phyloP scores from a whole-genome alignment of 1,140 invertebrate species.

The Diachasmimorpha longicaudata region DNA sequence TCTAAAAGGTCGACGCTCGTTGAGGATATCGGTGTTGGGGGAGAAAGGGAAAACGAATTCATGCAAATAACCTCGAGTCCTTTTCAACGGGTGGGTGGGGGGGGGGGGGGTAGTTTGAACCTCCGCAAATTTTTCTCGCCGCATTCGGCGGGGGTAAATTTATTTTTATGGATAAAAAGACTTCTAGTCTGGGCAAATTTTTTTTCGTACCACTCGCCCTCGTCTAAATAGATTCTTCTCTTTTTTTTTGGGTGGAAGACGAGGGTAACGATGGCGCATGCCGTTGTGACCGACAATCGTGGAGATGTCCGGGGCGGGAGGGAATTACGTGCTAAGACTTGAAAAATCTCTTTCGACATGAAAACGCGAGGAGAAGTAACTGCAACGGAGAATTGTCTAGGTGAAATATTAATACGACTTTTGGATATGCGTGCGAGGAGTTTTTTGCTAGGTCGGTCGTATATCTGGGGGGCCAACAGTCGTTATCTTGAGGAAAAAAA shows the following conservation, averaged over 20 bases:
- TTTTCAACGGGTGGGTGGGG: not conserved
- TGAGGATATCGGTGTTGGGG: constrained; percentile 36
- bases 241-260: too few species aligned
- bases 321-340: constrained; percentile 30
- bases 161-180: constrained; percentile 19
- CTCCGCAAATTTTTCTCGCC: constrained; percentile 32
- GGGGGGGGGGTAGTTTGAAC: not conserved
- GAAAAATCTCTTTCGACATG: constrained; percentile 4
- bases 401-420: constrained; percentile 59
- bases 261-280: not conserved
- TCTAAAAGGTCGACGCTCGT: constrained; percentile 43
- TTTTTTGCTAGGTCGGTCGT: constrained; percentile 30
- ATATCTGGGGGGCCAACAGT: constrained; percentile 44
- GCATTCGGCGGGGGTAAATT: constrained; percentile 35
- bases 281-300: constrained; percentile 46
- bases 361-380: constrained; percentile 54
- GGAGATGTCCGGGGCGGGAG: constrained; percentile 35
- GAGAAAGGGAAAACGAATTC: constrained; percentile 44
- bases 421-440: constrained; percentile 32
- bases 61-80: constrained; percentile 41
- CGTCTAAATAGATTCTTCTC: too few species aligned
- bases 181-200: not conserved
- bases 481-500: constrained; percentile 38
- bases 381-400: constrained; percentile 59
- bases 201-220: not conserved